A percentile compares a stretch with the other conserved stretches of the same genome.
phyloP scores from a whole-genome alignment of 2,113 vertebrate species.

The Rissa tridactyla region DNA sequence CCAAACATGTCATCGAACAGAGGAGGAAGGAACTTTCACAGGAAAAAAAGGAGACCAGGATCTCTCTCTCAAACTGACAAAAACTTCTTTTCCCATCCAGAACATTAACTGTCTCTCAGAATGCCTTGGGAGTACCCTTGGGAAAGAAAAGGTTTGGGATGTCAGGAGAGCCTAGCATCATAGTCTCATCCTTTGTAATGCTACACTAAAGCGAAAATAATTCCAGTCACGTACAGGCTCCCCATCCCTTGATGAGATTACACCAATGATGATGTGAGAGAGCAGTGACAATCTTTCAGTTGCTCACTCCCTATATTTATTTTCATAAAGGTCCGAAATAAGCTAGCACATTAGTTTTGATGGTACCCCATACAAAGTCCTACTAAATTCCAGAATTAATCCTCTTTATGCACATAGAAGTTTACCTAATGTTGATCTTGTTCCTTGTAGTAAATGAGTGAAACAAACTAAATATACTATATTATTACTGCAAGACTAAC shows the following conservation, averaged over 20 bases:
- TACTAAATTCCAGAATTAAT: not conserved
- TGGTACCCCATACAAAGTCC: not conserved
- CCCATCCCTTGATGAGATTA: not conserved
- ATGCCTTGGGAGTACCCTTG: not conserved
- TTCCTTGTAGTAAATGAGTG: not conserved
- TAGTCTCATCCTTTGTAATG: not conserved
- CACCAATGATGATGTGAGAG: not conserved
- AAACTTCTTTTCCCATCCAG: not conserved
- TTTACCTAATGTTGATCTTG: not conserved
- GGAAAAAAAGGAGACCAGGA: not conserved
- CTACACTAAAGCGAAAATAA: not conserved
- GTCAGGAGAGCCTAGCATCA: not conserved
- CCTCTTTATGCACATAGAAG: not conserved
- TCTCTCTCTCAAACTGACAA: not conserved
- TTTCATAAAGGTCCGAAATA: not conserved
- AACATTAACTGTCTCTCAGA: not conserved
- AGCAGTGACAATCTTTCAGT: not conserved
- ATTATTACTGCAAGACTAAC: not conserved
- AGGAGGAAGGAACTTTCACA: not conserved
- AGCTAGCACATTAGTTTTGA: not conserved
- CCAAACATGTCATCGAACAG: not conserved
- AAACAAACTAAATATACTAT: not conserved
- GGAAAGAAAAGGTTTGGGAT: not conserved
- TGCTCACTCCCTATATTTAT: not conserved
- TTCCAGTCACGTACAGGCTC: not conserved